These are phyloP conservation scores for Artemisiospiza belli DNA, from an alignment of 2,113 vertebrate species.

Conservation along the genomic window DNA sequence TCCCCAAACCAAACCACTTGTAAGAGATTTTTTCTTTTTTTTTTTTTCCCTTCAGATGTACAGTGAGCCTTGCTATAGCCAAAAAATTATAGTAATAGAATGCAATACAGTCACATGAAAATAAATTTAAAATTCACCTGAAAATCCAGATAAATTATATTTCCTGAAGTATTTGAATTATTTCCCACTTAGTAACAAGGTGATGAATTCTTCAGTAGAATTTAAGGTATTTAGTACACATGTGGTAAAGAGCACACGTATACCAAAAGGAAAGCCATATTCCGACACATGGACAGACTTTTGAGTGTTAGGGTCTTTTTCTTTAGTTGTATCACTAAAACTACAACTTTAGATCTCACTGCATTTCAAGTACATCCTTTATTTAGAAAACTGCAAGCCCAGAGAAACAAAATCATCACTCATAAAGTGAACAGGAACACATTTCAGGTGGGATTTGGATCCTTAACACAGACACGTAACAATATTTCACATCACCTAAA, in stretches of 20 bases:
- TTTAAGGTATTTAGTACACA: neutral
- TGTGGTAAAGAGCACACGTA: neutral
- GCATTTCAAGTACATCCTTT: neutral
- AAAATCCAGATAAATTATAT: neutral
- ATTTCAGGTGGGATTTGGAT: neutral
- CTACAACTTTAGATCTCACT: neutral
- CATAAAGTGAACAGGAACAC: neutral
- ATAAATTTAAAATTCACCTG: neutral
- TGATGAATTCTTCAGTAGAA: neutral
- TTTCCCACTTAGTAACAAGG: neutral
- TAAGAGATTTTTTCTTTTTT: neutral
- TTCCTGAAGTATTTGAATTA: neutral
- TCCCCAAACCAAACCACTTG: neutral
- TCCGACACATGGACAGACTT: neutral
- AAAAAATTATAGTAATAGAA: neutral
- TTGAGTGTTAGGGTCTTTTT: neutral
- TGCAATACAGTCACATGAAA: neutral
- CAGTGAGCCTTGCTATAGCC: neutral
- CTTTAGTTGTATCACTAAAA: neutral
- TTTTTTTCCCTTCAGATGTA: neutral
- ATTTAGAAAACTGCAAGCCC: neutral
- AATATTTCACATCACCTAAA: neutral
- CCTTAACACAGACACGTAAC: neutral
- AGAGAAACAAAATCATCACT: neutral
- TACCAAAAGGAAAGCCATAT: neutral